phyloP scores from a whole-genome alignment of 1,140 invertebrate genomes.

The Macrosteles quadrilineatus region DNA sequence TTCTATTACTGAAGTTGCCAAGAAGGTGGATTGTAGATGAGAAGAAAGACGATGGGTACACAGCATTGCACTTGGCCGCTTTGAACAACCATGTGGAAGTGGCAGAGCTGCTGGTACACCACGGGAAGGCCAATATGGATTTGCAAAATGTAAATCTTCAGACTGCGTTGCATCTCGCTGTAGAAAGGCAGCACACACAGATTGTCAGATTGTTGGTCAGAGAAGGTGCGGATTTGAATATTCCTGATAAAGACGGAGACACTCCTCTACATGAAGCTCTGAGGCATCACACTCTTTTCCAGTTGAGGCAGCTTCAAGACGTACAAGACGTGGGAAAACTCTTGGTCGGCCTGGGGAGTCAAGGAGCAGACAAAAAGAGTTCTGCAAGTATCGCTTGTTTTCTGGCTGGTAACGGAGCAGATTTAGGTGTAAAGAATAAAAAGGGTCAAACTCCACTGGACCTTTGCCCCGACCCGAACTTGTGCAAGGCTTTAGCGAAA shows the following conservation, averaged over 20 bases:
- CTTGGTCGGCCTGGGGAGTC: slow-evolving; percentile 82
- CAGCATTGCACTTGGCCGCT: slow-evolving; percentile 91
- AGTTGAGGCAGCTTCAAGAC: slow-evolving; percentile 91
- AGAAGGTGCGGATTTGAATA: slow-evolving; percentile 91
- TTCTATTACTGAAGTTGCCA: slow-evolving; percentile 85
- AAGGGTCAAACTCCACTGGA: slow-evolving; percentile 95
- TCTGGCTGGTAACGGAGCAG: slow-evolving; percentile 91
- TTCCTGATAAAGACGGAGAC: slow-evolving; percentile 95
- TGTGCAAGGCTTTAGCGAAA: slow-evolving; percentile 90
- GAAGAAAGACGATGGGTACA: slow-evolving; percentile 98
- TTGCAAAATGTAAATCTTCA: slow-evolving; percentile 95
- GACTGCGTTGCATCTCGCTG: slow-evolving; percentile 92
- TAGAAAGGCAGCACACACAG: slow-evolving; percentile 93
- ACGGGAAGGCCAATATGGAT: slow-evolving; percentile 90
- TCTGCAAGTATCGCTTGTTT: slow-evolving; percentile 84
- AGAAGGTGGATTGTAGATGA: slow-evolving; percentile 98
- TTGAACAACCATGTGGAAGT: slow-evolving; percentile 98
- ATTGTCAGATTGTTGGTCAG: slow-evolving; percentile 89
- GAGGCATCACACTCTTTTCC: slow-evolving; percentile 92
- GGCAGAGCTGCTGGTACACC: slow-evolving; percentile 84
- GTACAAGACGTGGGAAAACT: slow-evolving; percentile 93
- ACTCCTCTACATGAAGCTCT: slow-evolving; percentile 94
- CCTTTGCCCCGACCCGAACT: slow-evolving; percentile 94
- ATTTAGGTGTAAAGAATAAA: slow-evolving; percentile 93
- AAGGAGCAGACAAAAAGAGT: slow-evolving; percentile 92